Percentiles rank a stretch among this genome's conserved stretches.
Evolutionary conservation across 2,888 invertebrate species (phyloP).

Genomic region (Cerastis leucographa): DNA sequence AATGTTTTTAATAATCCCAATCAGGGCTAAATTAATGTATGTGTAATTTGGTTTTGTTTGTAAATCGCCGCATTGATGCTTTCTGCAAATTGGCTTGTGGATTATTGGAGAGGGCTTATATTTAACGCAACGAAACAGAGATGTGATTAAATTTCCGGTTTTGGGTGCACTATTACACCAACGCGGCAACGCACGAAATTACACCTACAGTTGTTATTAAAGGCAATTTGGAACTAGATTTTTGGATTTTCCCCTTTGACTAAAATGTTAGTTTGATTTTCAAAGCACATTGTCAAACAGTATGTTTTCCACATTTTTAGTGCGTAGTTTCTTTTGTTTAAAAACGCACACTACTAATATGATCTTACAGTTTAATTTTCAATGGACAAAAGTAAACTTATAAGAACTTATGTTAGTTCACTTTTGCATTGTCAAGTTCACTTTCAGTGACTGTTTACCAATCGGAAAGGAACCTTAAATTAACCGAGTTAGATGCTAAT

Average conservation of each 20-base stretch:
- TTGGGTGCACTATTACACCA: no score
- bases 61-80: not conserved
- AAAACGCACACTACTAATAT: not conserved
- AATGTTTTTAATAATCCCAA: no score
- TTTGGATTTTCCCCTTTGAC: not conserved
- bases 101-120: not conserved
- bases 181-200: no score
- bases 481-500: not conserved
- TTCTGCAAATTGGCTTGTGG: not conserved
- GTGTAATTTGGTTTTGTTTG: constrained; percentile 10
- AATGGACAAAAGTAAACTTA: constrained; percentile 3
- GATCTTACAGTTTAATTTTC: not conserved
- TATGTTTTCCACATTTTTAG: not conserved
- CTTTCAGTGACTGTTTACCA: not conserved
- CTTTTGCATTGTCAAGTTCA: not conserved
- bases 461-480: constrained; percentile 4
- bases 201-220: not conserved
- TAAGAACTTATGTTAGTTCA: not conserved
- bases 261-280: not conserved
- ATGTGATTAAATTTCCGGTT: not conserved
- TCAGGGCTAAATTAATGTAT: not conserved
- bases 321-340: not conserved
- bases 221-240: not conserved
- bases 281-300: not conserved
- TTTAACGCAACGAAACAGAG: not conserved